Conservation (phyloP, 2,113 vertebrate genomes). For the Microtus ochrogaster region DNA sequence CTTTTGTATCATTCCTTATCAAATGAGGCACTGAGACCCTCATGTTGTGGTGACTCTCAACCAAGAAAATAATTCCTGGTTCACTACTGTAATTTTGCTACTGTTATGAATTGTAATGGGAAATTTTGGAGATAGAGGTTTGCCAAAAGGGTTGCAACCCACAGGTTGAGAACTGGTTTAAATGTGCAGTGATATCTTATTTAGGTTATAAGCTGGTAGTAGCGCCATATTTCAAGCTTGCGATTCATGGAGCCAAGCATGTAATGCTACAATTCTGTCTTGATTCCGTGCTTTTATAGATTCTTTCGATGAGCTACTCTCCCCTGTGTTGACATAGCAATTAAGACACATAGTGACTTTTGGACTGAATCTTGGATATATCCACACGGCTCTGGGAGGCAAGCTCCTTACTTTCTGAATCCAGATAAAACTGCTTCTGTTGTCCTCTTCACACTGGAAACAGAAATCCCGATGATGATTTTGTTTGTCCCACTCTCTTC, state of each 20-base stretch:
- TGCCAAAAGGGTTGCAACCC: background rate
- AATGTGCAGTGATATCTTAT: background rate
- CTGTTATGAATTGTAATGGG: background rate
- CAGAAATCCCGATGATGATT: background rate
- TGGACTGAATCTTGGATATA: background rate
- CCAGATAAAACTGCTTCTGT: background rate
- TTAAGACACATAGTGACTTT: background rate
- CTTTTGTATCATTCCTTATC: background rate
- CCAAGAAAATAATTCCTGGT: background rate
- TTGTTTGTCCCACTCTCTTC: background rate
- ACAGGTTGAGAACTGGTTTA: background rate
- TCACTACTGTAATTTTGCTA: background rate
- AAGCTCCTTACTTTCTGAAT: background rate
- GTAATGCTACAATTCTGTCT: conserved; percentile 12
- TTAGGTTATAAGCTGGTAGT: conserved; percentile 23
- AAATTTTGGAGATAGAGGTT: background rate
- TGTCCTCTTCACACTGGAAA: background rate
- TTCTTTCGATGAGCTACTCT: conserved; percentile 3
- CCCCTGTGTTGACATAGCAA: background rate
- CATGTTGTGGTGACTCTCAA: background rate
- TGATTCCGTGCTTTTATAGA: background rate
- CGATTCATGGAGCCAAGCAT: conserved; percentile 7
- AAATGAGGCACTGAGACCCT: background rate
- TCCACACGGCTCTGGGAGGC: background rate
- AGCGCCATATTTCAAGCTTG: background rate